Conservation (phyloP, 2,113 vertebrate species). For the Pseudolaguvia tuberculata region DNA sequence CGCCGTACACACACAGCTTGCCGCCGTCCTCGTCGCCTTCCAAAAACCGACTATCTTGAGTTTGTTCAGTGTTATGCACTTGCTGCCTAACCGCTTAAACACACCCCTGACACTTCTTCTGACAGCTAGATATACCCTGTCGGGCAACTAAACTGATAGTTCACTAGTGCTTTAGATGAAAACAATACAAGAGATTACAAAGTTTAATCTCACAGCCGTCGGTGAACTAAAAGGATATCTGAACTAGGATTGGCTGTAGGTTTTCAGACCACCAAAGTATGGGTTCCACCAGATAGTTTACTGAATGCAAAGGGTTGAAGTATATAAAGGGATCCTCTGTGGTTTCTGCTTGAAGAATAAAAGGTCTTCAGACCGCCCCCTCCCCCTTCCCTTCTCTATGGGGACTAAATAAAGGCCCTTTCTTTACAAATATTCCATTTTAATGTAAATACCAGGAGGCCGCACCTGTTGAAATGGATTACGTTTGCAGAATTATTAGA, state of each 20-base stretch:
- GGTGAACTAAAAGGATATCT: not conserved
- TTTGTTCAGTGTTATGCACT: constrained; percentile 58
- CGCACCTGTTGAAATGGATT: not conserved
- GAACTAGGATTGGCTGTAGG: not conserved
- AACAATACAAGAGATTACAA: not conserved
- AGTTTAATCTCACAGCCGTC: not conserved
- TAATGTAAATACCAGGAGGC: not conserved
- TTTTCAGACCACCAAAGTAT: not conserved
- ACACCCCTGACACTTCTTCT: constrained; percentile 35
- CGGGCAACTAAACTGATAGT: not conserved
- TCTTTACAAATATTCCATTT: not conserved
- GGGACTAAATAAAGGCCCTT: not conserved
- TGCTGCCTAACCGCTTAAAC: constrained; percentile 59
- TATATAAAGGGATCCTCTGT: not conserved
- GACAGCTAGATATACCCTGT: constrained; percentile 6
- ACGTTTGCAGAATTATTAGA: not conserved
- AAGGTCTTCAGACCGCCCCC: not conserved
- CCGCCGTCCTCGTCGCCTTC: constrained; percentile 64
- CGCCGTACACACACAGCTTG: constrained; percentile 62
- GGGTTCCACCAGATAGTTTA: no score
- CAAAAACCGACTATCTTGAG: constrained; percentile 39
- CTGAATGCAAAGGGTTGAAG: not conserved
- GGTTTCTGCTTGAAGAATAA: not conserved
- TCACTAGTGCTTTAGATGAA: constrained; percentile 14
- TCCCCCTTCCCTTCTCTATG: not conserved